These are phyloP conservation scores for Alloscopus bannaensis DNA, from an alignment of 2,888 invertebrate species.

Conservation along the genomic window DNA sequence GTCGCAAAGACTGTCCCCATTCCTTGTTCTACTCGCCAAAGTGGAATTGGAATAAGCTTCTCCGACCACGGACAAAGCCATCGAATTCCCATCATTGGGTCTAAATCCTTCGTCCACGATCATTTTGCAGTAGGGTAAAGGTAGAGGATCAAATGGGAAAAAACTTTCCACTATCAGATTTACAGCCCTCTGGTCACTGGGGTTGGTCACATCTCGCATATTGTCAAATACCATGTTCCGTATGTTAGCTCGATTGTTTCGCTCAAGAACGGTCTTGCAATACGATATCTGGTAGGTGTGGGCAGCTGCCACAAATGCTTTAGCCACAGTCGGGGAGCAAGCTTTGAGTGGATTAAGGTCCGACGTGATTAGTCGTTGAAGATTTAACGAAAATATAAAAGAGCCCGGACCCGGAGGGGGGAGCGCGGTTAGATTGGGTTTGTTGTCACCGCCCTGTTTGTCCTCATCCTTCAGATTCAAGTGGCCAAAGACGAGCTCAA, in stretches of 20 bases:
- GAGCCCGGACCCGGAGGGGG: conserved; percentile 21
- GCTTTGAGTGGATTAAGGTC: conserved; percentile 91
- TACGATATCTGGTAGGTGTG: conserved; percentile 92
- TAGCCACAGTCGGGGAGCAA: conserved; percentile 86
- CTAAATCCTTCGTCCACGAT: conserved; percentile 41
- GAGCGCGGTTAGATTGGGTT: conserved; percentile 30
- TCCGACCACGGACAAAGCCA: conserved; percentile 32
- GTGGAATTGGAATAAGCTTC: conserved; percentile 1
- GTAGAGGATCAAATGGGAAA: conserved; percentile 91
- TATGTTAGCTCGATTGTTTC: conserved; percentile 78
- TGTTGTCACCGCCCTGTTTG: background rate
- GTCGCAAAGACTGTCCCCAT: background rate
- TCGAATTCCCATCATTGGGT: conserved; percentile 30
- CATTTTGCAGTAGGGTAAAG: conserved; percentile 35
- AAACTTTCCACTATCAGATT: conserved; percentile 79
- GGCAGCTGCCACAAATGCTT: conserved; percentile 88
- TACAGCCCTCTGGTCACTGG: conserved; percentile 32
- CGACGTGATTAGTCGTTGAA: conserved; percentile 90
- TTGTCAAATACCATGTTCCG: conserved; percentile 59
- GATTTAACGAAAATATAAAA: conserved; percentile 79
- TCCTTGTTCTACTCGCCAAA: background rate
- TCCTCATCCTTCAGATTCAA: conserved; percentile 33
- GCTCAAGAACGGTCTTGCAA: conserved; percentile 92
- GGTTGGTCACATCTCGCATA: conserved; percentile 47
- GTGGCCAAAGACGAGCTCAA: conserved; percentile 44